Evolutionary conservation across 2,797 vertebrate species (phyloP).

Genomic region (Microcaecilia unicolor): DNA sequence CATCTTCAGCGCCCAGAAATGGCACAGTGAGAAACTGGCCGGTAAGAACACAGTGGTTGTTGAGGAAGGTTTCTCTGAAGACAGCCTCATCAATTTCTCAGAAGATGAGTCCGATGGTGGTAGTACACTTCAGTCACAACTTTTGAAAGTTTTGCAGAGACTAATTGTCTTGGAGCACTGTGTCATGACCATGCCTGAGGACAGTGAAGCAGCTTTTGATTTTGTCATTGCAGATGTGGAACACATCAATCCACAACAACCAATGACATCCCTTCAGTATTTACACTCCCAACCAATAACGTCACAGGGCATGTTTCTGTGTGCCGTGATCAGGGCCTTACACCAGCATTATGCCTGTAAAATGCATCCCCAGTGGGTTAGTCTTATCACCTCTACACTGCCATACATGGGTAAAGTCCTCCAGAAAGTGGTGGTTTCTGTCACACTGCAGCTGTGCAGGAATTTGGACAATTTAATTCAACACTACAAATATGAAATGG

Average conservation of each 20-base stretch:
- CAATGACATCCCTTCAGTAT: constrained; percentile 91
- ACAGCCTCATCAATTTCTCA: constrained; percentile 91
- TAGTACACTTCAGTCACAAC: constrained; percentile 88
- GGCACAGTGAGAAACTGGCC: constrained; percentile 77
- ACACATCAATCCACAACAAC: constrained; percentile 90
- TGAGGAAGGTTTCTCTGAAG: constrained; percentile 93
- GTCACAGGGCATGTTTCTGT: constrained; percentile 96
- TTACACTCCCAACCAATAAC: constrained; percentile 93
- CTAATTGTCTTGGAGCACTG: constrained; percentile 87
- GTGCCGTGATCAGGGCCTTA: constrained; percentile 87
- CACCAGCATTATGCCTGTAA: constrained; percentile 95
- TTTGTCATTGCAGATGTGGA: constrained; percentile 82
- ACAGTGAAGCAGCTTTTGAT: constrained; percentile 77
- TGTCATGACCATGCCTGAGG: constrained; percentile 81
- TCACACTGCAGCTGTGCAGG: constrained; percentile 91
- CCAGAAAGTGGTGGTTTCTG: constrained; percentile 86
- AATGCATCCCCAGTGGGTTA: constrained; percentile 97
- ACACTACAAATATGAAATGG: constrained; percentile 90
- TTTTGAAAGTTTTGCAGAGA: constrained; percentile 84
- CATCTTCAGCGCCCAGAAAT: constrained; percentile 94
- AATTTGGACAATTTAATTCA: constrained; percentile 95
- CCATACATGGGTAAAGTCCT: constrained; percentile 95
- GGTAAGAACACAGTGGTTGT: constrained; percentile 71
- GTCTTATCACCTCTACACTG: constrained; percentile 87
- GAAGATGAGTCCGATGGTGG: constrained; percentile 91